Base-by-base conservation (phyloP, 2,888 invertebrate genomes). In the Diloba caeruleocephala region DNA sequence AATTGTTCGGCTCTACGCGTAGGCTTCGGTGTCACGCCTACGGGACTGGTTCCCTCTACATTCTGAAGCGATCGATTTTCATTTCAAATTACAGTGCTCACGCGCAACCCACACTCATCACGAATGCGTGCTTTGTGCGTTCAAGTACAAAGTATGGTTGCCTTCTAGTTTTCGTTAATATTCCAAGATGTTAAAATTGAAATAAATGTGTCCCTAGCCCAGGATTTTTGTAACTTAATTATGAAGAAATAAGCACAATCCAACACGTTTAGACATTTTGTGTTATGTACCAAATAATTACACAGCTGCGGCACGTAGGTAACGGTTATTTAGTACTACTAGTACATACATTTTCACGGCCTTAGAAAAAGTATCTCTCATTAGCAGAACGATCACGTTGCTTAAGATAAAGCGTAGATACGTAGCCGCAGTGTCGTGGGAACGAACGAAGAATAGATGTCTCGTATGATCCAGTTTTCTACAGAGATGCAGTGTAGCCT, bases 401-500 rank as follows among this genome's bases (percentile, higher is more conserved):
- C 74, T 75, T 74, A 63, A 82, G 83, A 85, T 84, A 82, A 81
- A 87, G 76, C 76, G 72, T 85, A 85, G 79, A 77, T 80, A 76
- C 74, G 72, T 76, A 78, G 79, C 74, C 66, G 79, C 84, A 84
- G 83, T 82, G 85, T 88, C 92, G 92, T 93, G 92, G 89, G 92
- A 93, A 92, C 82, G 65, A 59, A 59, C 58, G 69, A 87, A 89
- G 87, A 91, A 91, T 91, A 78, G 85, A 66, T 74, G 79, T 75
- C 80, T 84, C 76, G 77, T 81, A 81, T 85, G 89, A 89, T 88
- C 90, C 87, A 91, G 89, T 92, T 92, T 91, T 88, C 89, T 87
- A 86, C 61, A 48, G 76, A 86, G 86, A 87, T 85, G 84, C 79
- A 80, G 77, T 81, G 76, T 74, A 84, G 82, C 81, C 81, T 86